Conservation (phyloP, 2,797 vertebrate species). For the Anguilla megastoma region DNA sequence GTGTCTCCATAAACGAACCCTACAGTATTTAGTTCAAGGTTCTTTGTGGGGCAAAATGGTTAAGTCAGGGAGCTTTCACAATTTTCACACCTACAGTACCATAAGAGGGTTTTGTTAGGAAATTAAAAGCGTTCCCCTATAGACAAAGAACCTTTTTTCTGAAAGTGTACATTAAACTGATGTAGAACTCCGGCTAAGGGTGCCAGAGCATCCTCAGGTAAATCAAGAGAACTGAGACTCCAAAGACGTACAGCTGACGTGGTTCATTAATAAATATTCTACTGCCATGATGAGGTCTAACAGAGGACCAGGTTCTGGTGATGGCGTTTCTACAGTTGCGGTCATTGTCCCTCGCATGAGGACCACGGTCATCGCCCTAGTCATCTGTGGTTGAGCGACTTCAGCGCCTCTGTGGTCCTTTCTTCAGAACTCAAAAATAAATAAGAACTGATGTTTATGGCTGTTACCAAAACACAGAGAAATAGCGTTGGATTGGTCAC, state of each 20-base stretch:
- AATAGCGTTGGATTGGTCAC: neutral
- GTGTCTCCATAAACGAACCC: neutral
- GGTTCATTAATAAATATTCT: conserved; percentile 2
- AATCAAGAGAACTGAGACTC: neutral
- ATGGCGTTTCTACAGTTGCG: conserved; percentile 26
- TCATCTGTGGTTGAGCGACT: neutral
- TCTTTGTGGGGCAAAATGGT: neutral
- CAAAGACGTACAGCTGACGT: neutral
- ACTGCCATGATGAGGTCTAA: conserved; percentile 29
- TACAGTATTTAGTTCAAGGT: neutral
- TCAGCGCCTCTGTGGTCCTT: neutral
- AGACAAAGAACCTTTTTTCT: neutral
- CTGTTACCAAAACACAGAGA: neutral
- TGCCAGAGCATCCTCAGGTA: neutral
- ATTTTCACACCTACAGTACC: neutral
- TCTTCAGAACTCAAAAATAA: neutral
- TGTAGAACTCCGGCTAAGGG: conserved; percentile 39
- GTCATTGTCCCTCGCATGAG: conserved; percentile 28
- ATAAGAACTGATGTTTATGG: neutral
- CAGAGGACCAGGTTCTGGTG: conserved; percentile 33
- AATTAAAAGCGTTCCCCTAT: neutral
- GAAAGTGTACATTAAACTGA: neutral
- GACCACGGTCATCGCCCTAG: neutral
- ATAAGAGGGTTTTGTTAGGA: neutral
- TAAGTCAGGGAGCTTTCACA: neutral